These are phyloP conservation scores for Cyprinodon variegatus DNA, from an alignment of 2,113 vertebrate genomes.

Conservation along the genomic window DNA sequence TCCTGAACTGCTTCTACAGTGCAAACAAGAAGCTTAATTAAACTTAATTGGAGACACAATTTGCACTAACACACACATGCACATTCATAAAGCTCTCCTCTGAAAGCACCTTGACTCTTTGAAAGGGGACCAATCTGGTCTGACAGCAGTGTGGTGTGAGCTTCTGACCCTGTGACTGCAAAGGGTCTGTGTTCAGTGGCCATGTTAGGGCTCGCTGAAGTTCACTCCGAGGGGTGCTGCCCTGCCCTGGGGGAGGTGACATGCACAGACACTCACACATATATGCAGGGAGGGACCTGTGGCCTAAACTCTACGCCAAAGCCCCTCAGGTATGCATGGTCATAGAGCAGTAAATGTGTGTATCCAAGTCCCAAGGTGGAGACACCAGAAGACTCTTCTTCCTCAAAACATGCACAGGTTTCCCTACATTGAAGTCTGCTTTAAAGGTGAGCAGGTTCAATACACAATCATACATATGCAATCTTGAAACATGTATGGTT, in stretches of 20 bases:
- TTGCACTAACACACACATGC: slow-evolving; percentile 23
- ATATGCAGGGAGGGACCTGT: slow-evolving; percentile 9
- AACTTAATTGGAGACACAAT: slow-evolving; percentile 2
- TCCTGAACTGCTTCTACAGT: slow-evolving; percentile 10
- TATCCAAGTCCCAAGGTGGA: slow-evolving; percentile 54
- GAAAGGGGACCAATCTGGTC: slow-evolving; percentile 72
- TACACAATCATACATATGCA: neutral
- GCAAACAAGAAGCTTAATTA: slow-evolving; percentile 20
- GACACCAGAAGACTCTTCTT: slow-evolving; percentile 47
- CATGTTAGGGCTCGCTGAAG: slow-evolving; percentile 74
- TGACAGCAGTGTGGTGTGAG: slow-evolving; percentile 75
- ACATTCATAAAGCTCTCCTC: slow-evolving; percentile 20
- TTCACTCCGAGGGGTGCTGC: slow-evolving; percentile 57
- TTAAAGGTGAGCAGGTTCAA: slow-evolving; percentile 55
- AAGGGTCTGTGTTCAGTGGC: slow-evolving; percentile 74
- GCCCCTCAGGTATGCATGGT: slow-evolving; percentile 59
- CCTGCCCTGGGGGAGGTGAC: slow-evolving; percentile 60
- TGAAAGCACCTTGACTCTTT: slow-evolving; percentile 60
- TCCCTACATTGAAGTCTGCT: slow-evolving; percentile 30
- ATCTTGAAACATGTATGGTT: neutral
- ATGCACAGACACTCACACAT: slow-evolving; percentile 20
- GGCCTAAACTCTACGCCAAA: slow-evolving; percentile 36
- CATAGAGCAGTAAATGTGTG: slow-evolving; percentile 66
- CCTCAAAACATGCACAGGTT: slow-evolving; percentile 35
- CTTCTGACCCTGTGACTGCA: slow-evolving; percentile 73